These are phyloP conservation scores for Zenarchopterus dispar DNA, from an alignment of 2,797 vertebrate species.

Conservation along the genomic window DNA sequence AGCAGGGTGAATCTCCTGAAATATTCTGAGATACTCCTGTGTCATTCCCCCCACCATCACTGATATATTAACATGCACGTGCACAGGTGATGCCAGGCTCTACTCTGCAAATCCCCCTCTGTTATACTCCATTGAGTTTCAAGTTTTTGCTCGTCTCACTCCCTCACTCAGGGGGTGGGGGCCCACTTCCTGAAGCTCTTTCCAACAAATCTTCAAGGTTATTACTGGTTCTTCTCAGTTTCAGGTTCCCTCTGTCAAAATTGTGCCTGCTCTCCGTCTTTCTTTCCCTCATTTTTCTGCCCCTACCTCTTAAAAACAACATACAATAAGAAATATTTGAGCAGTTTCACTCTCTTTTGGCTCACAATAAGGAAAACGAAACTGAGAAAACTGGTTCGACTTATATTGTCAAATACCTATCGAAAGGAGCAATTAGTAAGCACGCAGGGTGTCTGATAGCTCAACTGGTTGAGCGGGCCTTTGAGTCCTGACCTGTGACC, in stretches of 20 bases:
- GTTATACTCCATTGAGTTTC: neutral
- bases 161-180: neutral
- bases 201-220: constrained; percentile 41
- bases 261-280: constrained; percentile 14
- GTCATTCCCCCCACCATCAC: too few species aligned
- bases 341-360: constrained; percentile 17
- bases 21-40: too few species aligned
- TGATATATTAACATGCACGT: too few species aligned
- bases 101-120: neutral
- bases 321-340: constrained; percentile 39
- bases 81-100: too few species aligned
- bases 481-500: too few species aligned
- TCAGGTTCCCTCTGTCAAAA: constrained; percentile 22
- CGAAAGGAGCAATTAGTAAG: neutral
- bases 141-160: neutral
- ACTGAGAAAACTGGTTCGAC: neutral
- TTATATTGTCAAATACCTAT: constrained; percentile 4
- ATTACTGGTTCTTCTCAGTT: constrained; percentile 38
- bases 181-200: constrained; percentile 43
- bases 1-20: too few species aligned
- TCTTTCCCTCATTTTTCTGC: constrained; percentile 13
- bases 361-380: constrained; percentile 31
- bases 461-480: too few species aligned
- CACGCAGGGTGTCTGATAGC: too few species aligned
- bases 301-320: constrained; percentile 24